Conservation (phyloP, 30 jellyfish, hydroid and myxozoan species). For the Pseudorhiza aurosa region DNA sequence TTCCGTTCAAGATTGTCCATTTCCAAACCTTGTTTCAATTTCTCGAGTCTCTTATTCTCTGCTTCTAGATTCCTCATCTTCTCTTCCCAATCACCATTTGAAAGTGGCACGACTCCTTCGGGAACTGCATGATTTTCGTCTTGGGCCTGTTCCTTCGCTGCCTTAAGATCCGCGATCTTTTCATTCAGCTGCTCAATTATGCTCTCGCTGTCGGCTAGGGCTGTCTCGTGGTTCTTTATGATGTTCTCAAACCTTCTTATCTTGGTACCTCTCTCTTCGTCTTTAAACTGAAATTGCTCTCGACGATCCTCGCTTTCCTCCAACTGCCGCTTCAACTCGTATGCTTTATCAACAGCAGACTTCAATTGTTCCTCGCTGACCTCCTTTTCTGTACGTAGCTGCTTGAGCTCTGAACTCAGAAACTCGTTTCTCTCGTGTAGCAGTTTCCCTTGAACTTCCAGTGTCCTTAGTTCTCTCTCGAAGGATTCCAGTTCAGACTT, state of each 20-base stretch:
- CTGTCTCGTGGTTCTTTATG: constrained; percentile 68
- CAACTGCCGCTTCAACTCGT: constrained; percentile 30
- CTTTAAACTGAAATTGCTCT: constrained; percentile 67
- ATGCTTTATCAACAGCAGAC: constrained; percentile 5
- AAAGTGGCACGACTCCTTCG: not conserved
- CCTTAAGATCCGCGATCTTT: constrained; percentile 30
- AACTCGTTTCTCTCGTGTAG: constrained; percentile 54
- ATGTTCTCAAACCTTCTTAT: constrained; percentile 38
- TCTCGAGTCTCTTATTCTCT: not conserved
- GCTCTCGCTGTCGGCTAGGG: constrained; percentile 62
- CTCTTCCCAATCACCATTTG: not conserved
- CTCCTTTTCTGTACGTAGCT: constrained; percentile 41
- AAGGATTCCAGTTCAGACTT: constrained; percentile 43
- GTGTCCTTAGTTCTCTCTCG: constrained; percentile 36
- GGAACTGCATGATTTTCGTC: not conserved
- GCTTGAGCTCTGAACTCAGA: constrained; percentile 33
- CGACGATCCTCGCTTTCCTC: constrained; percentile 65
- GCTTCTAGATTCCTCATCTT: not conserved
- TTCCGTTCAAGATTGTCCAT: not conserved
- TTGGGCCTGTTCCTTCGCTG: not conserved
- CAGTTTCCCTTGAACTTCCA: constrained; percentile 64
- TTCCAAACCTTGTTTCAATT: not conserved
- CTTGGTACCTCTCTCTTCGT: constrained; percentile 50
- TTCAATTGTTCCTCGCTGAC: constrained; percentile 16
- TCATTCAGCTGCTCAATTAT: constrained; percentile 74